These are phyloP conservation scores for Aphidius gifuensis DNA, from an alignment of 1,140 invertebrate species.

Conservation along the genomic window DNA sequence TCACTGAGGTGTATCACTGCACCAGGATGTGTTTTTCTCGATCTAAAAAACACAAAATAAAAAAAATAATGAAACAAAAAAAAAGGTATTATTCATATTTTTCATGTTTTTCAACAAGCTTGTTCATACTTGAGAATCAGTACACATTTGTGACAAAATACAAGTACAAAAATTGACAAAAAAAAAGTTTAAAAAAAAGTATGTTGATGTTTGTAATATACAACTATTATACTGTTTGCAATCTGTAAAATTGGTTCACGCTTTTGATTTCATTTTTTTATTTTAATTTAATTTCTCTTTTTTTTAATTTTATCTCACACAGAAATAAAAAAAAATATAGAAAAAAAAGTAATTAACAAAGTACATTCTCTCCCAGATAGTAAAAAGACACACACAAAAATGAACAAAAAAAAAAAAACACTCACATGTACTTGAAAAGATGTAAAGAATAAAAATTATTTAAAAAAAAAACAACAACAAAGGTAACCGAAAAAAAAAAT, in stretches of 20 bases:
- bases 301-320: neutral
- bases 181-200: slow-evolving; percentile 8
- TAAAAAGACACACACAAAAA: no score
- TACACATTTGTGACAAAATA: slow-evolving; percentile 4
- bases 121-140: slow-evolving; percentile 3
- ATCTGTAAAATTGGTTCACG: slow-evolving; percentile 26
- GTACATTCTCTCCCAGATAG: no score
- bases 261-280: neutral
- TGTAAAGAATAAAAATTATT: no score
- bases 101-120: neutral
- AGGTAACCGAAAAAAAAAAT: no score
- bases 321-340: slow-evolving; percentile 7
- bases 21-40: slow-evolving; percentile 91
- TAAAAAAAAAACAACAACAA: no score
- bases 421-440: no score
- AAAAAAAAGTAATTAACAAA: no score
- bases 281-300: neutral
- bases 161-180: slow-evolving; percentile 4
- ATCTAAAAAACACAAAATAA: slow-evolving; percentile 65
- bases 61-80: slow-evolving; percentile 7
- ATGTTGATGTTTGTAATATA: slow-evolving; percentile 5
- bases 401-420: no score
- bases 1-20: slow-evolving; percentile 92
- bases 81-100: slow-evolving; percentile 10
- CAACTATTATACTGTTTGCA: slow-evolving; percentile 18